phyloP scores from a whole-genome alignment of 2,797 vertebrate genomes.

The Rachycentron canadum region DNA sequence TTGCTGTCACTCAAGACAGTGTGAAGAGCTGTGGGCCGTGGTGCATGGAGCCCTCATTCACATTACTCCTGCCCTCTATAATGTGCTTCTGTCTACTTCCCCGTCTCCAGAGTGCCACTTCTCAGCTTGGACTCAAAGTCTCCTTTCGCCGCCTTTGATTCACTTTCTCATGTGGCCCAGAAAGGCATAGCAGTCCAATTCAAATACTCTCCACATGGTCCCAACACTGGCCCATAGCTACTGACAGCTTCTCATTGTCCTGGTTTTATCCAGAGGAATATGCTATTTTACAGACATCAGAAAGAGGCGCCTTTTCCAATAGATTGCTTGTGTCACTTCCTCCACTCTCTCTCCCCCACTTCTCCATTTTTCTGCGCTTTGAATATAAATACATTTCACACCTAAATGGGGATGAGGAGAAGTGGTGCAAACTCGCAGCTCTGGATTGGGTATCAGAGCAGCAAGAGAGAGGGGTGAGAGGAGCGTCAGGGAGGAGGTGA shows the following conservation, averaged over 20 bases:
- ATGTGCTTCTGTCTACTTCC: slow-evolving; percentile 62
- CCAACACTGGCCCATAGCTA: slow-evolving; percentile 46
- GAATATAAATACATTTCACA: slow-evolving; percentile 83
- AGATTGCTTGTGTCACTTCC: slow-evolving; percentile 76
- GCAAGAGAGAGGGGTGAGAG: slow-evolving; percentile 50
- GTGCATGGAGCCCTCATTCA: slow-evolving; percentile 64
- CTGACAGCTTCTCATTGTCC: slow-evolving; percentile 69
- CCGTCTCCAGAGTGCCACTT: slow-evolving; percentile 48
- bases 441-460: slow-evolving; percentile 46
- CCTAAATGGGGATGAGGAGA: slow-evolving; percentile 71
- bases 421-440: slow-evolving; percentile 65
- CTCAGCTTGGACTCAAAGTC: slow-evolving; percentile 58
- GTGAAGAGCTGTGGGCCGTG: slow-evolving; percentile 58
- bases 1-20: slow-evolving; percentile 60
- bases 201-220: slow-evolving; percentile 52
- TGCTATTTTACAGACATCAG: slow-evolving; percentile 65
- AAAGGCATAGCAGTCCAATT: slow-evolving; percentile 55
- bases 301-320: slow-evolving; percentile 59
- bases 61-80: slow-evolving; percentile 48
- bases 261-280: slow-evolving; percentile 63
- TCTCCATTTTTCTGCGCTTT: slow-evolving; percentile 50
- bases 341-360: slow-evolving; percentile 26
- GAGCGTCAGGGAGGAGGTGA: slow-evolving; percentile 53
- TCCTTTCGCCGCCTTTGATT: slow-evolving; percentile 67
- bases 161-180: slow-evolving; percentile 55